Base-by-base conservation (phyloP, 2,797 vertebrate genomes). In the Enteromius fasciolatus region DNA sequence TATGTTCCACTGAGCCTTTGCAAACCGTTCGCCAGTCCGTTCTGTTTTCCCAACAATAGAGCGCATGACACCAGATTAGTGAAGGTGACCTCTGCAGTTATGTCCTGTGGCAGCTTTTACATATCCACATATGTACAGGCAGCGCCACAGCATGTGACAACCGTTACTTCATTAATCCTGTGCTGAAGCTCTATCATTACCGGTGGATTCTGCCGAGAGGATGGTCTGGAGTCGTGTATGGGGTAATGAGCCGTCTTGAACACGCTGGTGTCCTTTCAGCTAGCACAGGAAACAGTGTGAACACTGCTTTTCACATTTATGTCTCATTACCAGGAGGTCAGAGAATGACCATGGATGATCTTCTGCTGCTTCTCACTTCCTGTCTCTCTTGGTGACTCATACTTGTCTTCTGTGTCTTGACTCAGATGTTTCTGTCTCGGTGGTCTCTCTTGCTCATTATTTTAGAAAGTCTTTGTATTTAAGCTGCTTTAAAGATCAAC, bases 161-260 rank as follows among this genome's bases (percentile, higher is more conserved):
- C 20, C 64, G 28, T 73, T 70, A 36, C 18, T 63, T 81, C 39
- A 73, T 80, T 73, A 63, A 64, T 81, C 70, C 28, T 17, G 41
- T 1, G 57, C 57, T 25, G 44, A 72, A 48, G 54, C 39, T 72
- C 64, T 12, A 11, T 68, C 52, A 83, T 76, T 83, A 77, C 50
- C 3, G 39, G 41, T 18, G 8, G 33, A 76, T 59, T 41, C 78
- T 81, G 77, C 57, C 10, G 48, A 82, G 82, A 70, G 9, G 23
- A 50, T 28, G 23, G 61, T 81, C 48, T 68, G 39, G 17, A 72
- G 44, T 67, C 28, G 4, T 52, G 44, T 14, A 41, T 74, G 36
- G 63, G 63, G 50, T 74, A 46, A 76, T 82, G 81, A 82, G 80
- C 64, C 44, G 0, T 33, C 31, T 80, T 83, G 78, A 73, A 70